Base-by-base conservation (phyloP, 2,888 invertebrate genomes). In the Bhutanitis thaidina region DNA sequence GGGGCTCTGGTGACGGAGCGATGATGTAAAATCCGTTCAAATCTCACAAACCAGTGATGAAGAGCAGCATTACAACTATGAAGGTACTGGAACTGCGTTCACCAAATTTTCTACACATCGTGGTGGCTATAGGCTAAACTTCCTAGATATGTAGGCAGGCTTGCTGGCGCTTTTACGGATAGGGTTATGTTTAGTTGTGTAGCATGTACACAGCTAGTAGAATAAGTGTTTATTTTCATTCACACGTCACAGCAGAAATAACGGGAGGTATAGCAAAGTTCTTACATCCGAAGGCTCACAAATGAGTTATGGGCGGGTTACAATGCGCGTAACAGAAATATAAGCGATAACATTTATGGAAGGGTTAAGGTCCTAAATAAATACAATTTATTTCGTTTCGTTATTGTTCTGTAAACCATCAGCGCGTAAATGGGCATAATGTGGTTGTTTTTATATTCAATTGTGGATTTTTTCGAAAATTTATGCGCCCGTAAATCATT, bases 261-360 rank as follows among this genome's bases (percentile, higher is more conserved):
- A 36, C 29, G 35, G 27, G 9, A 7, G 27, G 15, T 41, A 40
- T 41, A 36, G 43, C 41, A 13, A 46, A 43, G 46, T 43, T 52
- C 30, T 36, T 25, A 34, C 30, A 30, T 27, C 30, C 45, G 30
- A 43, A 36, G 16, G 46, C 36, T 37, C n/a, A 35, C 46, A 52
- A 52, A 52, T 52, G 41, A 52, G 43, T 46, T 52, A 52, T 46
- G 39, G 13, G 16, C 46, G 38, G 14, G 49, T 53, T 55, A 53
- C 54, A 55, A 57, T 59, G 53, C 57, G 58, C 52, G 57, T 59
- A 55, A 54, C 55, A 54, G 56, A 68, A 65, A 71, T 65, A 59
- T 62, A 59, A 62, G 55, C 56, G 61, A 65, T 71, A 65, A 62
- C 59, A 59, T 71, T 64, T 71, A 64, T 65, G 53, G 64, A 59